Conservation (phyloP, 2,113 vertebrate genomes). For the Sylvia atricapilla region DNA sequence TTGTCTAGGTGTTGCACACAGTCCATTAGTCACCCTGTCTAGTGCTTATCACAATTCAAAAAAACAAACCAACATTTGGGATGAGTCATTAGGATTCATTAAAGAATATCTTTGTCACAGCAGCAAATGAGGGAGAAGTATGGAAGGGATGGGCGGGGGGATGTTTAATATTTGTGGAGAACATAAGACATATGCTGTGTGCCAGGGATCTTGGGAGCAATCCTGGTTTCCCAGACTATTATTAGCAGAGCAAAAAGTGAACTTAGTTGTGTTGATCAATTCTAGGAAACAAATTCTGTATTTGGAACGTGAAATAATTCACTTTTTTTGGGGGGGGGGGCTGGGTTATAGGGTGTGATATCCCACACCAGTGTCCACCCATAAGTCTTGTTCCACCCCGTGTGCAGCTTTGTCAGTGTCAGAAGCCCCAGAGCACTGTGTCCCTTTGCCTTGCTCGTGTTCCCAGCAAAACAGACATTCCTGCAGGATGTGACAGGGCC, state of each 20-base stretch:
- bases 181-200: background rate
- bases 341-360: background rate
- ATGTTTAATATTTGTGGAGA: constrained; percentile 24
- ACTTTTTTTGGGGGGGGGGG: rapidly evolving
- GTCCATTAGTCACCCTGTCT: constrained; percentile 35
- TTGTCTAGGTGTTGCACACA: constrained; percentile 58
- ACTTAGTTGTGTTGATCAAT: background rate
- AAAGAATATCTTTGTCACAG: constrained; percentile 24
- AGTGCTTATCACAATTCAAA: constrained; percentile 38
- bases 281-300: background rate
- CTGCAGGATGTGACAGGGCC: background rate
- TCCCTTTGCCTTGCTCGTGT: background rate
- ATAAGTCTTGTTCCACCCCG: background rate
- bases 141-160: background rate
- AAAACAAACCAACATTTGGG: constrained; percentile 38
- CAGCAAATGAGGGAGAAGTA: constrained; percentile 14
- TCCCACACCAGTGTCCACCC: background rate
- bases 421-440: background rate
- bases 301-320: background rate
- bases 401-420: background rate
- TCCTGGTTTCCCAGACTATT: background rate
- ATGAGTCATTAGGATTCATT: constrained; percentile 55
- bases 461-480: background rate
- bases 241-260: background rate
- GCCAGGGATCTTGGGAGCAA: background rate